Evolutionary conservation across 2,888 invertebrate species (phyloP), one percentile per base, ranked within the genome.

Genomic region (Notocelia uddmanniana): DNA sequence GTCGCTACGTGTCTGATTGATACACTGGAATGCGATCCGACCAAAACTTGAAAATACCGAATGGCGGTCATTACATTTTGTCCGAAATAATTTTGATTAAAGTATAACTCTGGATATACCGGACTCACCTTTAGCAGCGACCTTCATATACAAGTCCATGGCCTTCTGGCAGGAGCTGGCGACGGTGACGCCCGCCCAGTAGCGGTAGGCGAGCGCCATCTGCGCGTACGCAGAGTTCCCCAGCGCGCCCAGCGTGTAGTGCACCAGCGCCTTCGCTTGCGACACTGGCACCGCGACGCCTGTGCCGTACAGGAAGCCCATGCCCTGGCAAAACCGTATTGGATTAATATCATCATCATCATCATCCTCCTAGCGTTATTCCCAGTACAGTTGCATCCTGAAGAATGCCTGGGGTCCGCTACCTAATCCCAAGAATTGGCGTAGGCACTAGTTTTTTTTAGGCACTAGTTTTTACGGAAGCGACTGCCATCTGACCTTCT

Each of bases 201-300:
- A 96, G 0, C 99, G 95, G 92, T 99, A 99, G 0, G 98, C 99
- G 71, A 99, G 91, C 21, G 98, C 97, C 99, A 99, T 99, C 93
- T 98, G 98, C 0, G 99, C 99, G 93, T 97, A 96, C 21, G 97
- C 96, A 84, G 98, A 97, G 70, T 98, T 98, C 0, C 98, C 99
- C 0, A 98, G 88, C 0, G 99, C 98, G 5, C 97, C 98, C 82
- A 99, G 95, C 0, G 97, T 98, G 86, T 98, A 98, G 92, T 99
- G 98, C 0, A 99, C 95, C 19, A 99, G 90, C 0, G 99, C 97
- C 81, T 96, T 95, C 0, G 98, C 96, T 85, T 98, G 98, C 72
- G 97, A 98, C 0, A 98, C 97, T 76, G 97, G 97, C n/a, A 97
- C 96, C 9, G 96, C 95, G 45, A 98, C 94, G 18, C 99, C 99